Percentiles rank a stretch among this genome's conserved stretches.
These are phyloP conservation scores for Heliconius himera DNA, from an alignment of 1,140 invertebrate species.

Conservation along the genomic window DNA sequence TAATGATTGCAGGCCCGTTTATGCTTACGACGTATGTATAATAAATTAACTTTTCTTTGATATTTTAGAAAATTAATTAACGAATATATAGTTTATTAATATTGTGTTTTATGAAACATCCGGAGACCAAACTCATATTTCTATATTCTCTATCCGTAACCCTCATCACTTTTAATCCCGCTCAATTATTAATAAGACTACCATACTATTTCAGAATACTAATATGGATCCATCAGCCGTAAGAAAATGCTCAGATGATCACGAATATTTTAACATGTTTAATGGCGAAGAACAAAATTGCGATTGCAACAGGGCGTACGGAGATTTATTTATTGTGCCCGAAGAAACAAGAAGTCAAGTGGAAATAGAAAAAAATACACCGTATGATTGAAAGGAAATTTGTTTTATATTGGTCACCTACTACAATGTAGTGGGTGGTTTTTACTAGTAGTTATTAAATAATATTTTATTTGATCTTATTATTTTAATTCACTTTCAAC, in stretches of 20 bases:
- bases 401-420: not conserved
- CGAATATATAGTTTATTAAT: not conserved
- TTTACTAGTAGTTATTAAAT: not conserved
- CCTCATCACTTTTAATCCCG: not conserved
- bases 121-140: not conserved
- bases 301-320: conserved; percentile 13
- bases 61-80: not conserved
- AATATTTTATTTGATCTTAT: not conserved
- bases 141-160: not conserved
- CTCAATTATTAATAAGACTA: not conserved
- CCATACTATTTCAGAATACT: not conserved
- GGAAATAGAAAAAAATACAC: conserved; percentile 56
- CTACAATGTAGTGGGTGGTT: not conserved
- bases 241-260: conserved; percentile 24
- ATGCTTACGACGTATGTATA: conserved; percentile 40
- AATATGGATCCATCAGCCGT: not conserved
- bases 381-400: conserved; percentile 16
- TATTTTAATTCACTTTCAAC: not conserved
- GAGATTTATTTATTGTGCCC: conserved; percentile 42
- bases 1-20: conserved; percentile 36
- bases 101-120: not conserved
- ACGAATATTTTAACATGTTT: conserved; percentile 27
- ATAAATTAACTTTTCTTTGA: not conserved
- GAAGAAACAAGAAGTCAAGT: conserved; percentile 68
- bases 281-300: conserved; percentile 20